Evolutionary conservation across 2,113 vertebrate species (phyloP).

Genomic region (Catharus minimus): DNA sequence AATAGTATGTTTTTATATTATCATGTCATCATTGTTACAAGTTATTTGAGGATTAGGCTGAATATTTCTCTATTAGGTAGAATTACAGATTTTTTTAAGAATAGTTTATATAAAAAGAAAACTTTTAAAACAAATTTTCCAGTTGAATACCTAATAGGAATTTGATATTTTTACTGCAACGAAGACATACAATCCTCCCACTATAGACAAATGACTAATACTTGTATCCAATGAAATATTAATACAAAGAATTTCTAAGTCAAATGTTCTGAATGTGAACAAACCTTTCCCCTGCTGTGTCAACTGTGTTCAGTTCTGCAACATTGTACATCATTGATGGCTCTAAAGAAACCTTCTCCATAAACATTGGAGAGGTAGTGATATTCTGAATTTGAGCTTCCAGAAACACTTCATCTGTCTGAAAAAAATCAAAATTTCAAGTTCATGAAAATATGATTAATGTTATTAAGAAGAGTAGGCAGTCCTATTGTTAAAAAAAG

Average conservation of each 20-base stretch:
- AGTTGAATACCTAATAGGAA: background rate
- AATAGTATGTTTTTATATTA: background rate
- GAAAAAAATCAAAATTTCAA: conserved; percentile 48
- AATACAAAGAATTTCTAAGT: background rate
- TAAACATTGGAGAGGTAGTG: conserved; percentile 98
- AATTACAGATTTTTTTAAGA: background rate
- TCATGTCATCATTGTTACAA: background rate
- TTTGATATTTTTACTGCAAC: background rate
- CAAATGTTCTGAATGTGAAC: background rate
- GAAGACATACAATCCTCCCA: background rate
- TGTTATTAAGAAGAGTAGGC: conserved; percentile 15
- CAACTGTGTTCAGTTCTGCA: conserved; percentile 88
- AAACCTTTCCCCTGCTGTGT: conserved; percentile 80
- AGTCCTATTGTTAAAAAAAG: conserved; percentile 63
- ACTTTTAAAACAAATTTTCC: background rate
- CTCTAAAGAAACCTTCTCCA: conserved; percentile 98
- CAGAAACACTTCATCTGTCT: conserved; percentile 98
- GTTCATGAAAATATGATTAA: background rate
- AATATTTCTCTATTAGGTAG: background rate
- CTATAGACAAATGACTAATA: background rate
- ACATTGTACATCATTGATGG: conserved; percentile 98
- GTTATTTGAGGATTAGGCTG: background rate
- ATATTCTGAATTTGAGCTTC: conserved; percentile 99
- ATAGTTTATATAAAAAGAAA: background rate
- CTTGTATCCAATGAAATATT: background rate